Conservation (phyloP, 2,113 vertebrate genomes). For the Puffinus mauretanicus region DNA sequence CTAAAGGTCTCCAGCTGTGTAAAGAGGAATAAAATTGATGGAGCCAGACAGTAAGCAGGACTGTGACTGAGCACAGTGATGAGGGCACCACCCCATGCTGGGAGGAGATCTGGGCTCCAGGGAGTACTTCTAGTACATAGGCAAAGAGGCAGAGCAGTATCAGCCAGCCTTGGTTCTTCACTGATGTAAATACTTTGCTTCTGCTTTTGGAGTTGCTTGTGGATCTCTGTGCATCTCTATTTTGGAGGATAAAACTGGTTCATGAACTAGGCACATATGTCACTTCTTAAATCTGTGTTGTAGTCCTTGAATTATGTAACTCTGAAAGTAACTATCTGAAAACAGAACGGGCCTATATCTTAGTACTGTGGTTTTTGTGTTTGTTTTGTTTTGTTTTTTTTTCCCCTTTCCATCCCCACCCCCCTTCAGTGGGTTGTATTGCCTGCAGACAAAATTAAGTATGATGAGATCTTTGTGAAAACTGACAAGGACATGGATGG, state of each 20-base stretch:
- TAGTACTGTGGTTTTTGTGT: background rate
- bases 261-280: background rate
- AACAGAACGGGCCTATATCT: background rate
- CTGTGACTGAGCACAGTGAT: background rate
- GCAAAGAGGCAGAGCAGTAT: background rate
- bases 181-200: background rate
- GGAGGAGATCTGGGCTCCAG: background rate
- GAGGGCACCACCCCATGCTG: background rate
- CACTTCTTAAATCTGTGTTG: background rate
- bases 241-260: background rate
- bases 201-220: background rate
- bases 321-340: background rate
- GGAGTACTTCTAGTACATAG: background rate
- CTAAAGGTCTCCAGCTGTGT: background rate
- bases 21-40: background rate
- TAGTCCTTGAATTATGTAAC: background rate
- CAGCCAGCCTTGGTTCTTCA: background rate
- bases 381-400: background rate
- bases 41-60: background rate
- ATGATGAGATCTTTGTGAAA: conserved; percentile 92
- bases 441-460: conserved; percentile 90
- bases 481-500: conserved; percentile 95
- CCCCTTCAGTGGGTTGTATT: conserved; percentile 89
- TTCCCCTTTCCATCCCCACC: background rate
- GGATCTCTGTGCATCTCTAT: background rate